phyloP scores from a whole-genome alignment of 2,888 invertebrate species.

The Megalurothrips usitatus region DNA sequence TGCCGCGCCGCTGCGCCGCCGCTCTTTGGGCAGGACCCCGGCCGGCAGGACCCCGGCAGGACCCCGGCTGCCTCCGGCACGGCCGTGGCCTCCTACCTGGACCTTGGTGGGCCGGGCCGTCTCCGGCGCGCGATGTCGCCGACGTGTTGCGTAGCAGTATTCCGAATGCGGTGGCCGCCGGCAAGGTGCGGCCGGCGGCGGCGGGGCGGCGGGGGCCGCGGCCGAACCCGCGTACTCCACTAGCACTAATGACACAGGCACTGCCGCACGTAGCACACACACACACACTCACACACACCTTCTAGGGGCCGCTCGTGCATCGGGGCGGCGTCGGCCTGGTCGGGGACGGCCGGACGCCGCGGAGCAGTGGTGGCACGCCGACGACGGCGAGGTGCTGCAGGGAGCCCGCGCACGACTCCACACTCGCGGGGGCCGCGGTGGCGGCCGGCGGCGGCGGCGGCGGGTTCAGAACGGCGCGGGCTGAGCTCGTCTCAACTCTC shows the following conservation, averaged over 20 bases:
- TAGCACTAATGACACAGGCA: not conserved
- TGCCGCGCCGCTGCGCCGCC: not conserved
- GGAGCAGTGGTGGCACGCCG: not conserved
- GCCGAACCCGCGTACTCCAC: not conserved
- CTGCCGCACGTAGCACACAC: not conserved
- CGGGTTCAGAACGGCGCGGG: not conserved
- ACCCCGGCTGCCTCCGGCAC: not conserved
- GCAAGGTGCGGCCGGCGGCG: not conserved
- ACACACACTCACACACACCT: not conserved
- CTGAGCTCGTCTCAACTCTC: not conserved
- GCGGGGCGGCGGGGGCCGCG: not conserved
- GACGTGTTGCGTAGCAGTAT: no score
- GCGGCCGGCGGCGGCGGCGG: not conserved
- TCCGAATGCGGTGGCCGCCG: not conserved
- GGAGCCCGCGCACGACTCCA: not conserved
- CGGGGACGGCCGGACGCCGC: no score
- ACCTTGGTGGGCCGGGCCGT: no score
- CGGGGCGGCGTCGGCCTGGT: not conserved
- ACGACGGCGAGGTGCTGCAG: not conserved
- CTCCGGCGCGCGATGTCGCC: no score
- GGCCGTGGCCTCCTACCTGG: no score
- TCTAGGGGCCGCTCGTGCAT: slow-evolving; percentile 11
- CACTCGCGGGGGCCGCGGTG: not conserved
- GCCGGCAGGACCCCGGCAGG: not conserved
- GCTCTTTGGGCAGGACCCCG: not conserved